Percentiles rank a stretch among this genome's conserved stretches.
Conservation (phyloP, 2,797 vertebrate species). For the Acrossocheilus fasciatus region DNA sequence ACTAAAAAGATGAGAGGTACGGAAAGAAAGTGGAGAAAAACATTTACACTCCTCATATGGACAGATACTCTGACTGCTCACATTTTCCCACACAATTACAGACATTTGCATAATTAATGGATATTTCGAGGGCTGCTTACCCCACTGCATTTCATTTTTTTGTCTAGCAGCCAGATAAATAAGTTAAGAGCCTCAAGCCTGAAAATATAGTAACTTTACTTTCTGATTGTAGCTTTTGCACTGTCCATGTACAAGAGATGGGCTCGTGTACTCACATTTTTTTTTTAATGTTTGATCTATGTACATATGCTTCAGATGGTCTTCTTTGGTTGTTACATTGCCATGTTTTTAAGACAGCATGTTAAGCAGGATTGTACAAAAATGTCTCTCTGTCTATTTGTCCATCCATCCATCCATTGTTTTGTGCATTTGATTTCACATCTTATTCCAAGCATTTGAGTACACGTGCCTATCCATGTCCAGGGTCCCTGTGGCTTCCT, state of each 20-base stretch:
- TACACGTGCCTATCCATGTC: background rate
- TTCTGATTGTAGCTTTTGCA: background rate
- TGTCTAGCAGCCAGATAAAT: slow-evolving; percentile 46
- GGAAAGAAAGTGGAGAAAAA: background rate
- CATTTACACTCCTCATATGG: slow-evolving; percentile 13
- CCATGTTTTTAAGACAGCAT: background rate
- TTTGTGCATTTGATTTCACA: background rate
- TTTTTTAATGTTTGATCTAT: background rate
- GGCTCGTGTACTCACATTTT: background rate
- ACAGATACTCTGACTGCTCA: slow-evolving; percentile 17
- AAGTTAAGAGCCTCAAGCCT: slow-evolving; percentile 37
- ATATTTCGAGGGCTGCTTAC: slow-evolving; percentile 20
- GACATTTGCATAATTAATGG: slow-evolving; percentile 55
- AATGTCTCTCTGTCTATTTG: background rate
- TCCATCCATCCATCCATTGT: background rate
- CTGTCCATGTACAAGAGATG: background rate
- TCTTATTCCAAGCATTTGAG: background rate
- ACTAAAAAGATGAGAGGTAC: background rate
- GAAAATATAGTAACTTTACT: background rate
- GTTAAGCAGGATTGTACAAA: background rate
- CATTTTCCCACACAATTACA: slow-evolving; percentile 52
- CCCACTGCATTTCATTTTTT: slow-evolving; percentile 45
- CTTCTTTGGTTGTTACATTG: background rate
- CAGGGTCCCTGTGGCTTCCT: background rate
- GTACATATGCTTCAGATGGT: background rate